Conservation (phyloP, 2,888 invertebrate genomes). For the Polietes domitor region DNA sequence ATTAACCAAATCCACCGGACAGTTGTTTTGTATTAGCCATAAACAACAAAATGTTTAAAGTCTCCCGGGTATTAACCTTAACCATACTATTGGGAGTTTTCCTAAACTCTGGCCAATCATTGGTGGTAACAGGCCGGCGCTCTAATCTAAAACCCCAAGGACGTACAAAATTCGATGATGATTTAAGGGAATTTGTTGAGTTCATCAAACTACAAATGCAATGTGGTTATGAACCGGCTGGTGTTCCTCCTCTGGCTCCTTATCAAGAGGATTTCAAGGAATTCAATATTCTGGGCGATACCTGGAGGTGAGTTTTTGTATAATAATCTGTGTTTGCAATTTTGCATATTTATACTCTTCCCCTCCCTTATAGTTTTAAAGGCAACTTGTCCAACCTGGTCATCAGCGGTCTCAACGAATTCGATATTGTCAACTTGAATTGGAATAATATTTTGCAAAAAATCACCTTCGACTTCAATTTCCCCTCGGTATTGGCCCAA, state of each 20-base stretch:
- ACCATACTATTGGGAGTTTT: neutral
- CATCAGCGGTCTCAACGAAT: slow-evolving; percentile 74
- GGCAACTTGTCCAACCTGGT: slow-evolving; percentile 73
- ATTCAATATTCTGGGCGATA: slow-evolving; percentile 59
- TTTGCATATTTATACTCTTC: neutral
- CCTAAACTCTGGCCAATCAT: neutral
- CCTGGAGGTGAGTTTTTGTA: slow-evolving; percentile 69
- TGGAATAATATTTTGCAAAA: slow-evolving; percentile 73
- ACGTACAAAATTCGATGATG: slow-evolving; percentile 73
- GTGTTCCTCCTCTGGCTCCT: slow-evolving; percentile 76
- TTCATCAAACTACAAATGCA: slow-evolving; percentile 76
- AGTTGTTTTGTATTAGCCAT: slow-evolving; percentile 6
- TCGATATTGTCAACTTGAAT: slow-evolving; percentile 72
- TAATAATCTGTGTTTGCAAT: neutral
- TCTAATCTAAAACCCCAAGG: neutral
- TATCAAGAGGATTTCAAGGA: slow-evolving; percentile 69
- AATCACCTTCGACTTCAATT: slow-evolving; percentile 74
- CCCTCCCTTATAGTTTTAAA: slow-evolving; percentile 35
- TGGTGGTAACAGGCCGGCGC: neutral
- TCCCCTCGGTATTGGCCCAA: slow-evolving; percentile 70
- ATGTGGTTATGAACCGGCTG: slow-evolving; percentile 74
- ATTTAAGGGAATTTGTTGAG: slow-evolving; percentile 75
- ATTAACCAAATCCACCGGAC: neutral
- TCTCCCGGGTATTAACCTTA: neutral
- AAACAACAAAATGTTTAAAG: slow-evolving; percentile 31